phyloP scores from a whole-genome alignment of 2,888 invertebrate species.

The Scelioninae gen. 1 region DNA sequence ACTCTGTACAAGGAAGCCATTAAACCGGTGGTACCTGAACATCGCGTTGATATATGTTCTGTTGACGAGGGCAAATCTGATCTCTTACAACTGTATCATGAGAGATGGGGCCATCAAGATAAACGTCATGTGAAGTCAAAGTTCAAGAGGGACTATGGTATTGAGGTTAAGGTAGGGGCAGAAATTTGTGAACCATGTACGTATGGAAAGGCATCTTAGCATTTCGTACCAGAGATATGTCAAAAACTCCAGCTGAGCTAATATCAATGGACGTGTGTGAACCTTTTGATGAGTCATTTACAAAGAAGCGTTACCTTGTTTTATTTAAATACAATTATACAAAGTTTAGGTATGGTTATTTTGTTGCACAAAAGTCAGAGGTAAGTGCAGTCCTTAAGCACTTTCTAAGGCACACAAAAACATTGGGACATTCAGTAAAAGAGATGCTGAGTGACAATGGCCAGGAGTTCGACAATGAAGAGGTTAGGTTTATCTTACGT shows the following conservation, averaged over 20 bases:
- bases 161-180: constrained; percentile 69
- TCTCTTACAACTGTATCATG: constrained; percentile 74
- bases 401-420: constrained; percentile 71
- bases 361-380: constrained; percentile 73
- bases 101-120: constrained; percentile 79
- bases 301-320: constrained; percentile 66
- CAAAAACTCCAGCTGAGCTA: constrained; percentile 72
- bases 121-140: constrained; percentile 75
- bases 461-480: constrained; percentile 75
- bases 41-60: constrained; percentile 32
- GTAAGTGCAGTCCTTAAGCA: constrained; percentile 70
- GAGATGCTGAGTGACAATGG: constrained; percentile 77
- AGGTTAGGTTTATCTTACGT: constrained; percentile 70
- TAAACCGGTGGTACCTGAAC: constrained; percentile 69
- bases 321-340: constrained; percentile 69
- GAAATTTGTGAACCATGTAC: constrained; percentile 74
- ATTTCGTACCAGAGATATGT: constrained; percentile 72
- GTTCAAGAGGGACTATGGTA: constrained; percentile 72
- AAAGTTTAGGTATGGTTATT: constrained; percentile 73
- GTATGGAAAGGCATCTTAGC: constrained; percentile 75
- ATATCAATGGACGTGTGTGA: constrained; percentile 75
- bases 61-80: constrained; percentile 43
- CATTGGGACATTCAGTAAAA: constrained; percentile 73
- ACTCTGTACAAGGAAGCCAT: constrained; percentile 72
- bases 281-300: constrained; percentile 69